These are phyloP conservation scores for Micronycteris hirsuta DNA, from an alignment of 2,113 vertebrate species.

Conservation along the genomic window DNA sequence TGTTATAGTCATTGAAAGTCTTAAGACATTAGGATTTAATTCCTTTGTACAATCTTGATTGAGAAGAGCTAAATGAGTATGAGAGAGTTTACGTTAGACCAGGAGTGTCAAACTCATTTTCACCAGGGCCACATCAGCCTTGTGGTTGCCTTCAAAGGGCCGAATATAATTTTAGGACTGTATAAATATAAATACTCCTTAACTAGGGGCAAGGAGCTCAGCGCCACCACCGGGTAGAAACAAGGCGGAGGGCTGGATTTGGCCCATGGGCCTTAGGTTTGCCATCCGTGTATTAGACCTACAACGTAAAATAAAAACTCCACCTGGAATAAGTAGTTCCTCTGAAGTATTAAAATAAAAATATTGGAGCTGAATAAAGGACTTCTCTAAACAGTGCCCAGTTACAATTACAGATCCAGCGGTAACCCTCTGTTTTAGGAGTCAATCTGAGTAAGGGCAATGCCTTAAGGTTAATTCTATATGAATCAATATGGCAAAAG, in stretches of 20 bases:
- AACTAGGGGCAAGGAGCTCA: no score
- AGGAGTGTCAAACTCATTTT: no score
- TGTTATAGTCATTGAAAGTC: background rate
- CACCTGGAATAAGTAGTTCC: background rate
- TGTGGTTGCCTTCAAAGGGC: no score
- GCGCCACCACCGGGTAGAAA: no score
- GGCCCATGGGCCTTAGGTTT: no score
- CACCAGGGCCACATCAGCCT: no score
- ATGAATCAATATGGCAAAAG: background rate
- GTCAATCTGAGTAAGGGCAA: background rate
- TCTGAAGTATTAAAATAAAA: constrained; percentile 3
- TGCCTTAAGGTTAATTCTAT: background rate
- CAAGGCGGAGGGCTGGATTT: no score
- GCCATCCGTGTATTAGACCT: background rate
- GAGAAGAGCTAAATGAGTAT: background rate
- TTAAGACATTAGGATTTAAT: background rate
- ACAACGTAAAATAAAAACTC: background rate
- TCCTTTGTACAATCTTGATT: background rate
- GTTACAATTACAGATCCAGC: background rate
- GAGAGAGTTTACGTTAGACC: background rate
- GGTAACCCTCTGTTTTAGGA: background rate
- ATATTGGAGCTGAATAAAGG: background rate
- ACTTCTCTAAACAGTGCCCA: background rate
- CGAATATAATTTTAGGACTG: no score
- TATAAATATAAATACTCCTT: no score